Conservation (phyloP, 2,888 invertebrate species). For the Leucoma salicis region DNA sequence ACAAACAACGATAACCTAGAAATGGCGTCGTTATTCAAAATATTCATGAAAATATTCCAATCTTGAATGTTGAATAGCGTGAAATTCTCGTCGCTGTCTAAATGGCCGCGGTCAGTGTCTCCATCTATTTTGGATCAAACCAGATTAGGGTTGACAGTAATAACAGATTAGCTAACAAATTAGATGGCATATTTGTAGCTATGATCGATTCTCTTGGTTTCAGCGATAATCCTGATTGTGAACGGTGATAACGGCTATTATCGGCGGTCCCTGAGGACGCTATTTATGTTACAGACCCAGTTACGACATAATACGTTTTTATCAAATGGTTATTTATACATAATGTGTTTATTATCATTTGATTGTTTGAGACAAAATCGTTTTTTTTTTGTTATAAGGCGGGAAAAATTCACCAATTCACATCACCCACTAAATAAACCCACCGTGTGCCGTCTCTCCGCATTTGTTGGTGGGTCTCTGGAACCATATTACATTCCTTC, state of each 20-base stretch:
- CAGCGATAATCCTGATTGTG: background rate
- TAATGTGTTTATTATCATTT: too few relatives aligned
- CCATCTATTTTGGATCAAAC: conserved; percentile 11
- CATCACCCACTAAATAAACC: too few relatives aligned
- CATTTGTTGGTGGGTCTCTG: too few relatives aligned
- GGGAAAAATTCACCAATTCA: too few relatives aligned
- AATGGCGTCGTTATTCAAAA: conserved; percentile 28
- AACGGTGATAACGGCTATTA: background rate
- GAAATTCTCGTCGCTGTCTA: conserved; percentile 16
- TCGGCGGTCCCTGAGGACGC: background rate
- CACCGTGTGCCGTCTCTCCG: too few relatives aligned
- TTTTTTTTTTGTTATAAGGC: too few relatives aligned
- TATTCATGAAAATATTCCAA: conserved; percentile 35
- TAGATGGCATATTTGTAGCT: background rate
- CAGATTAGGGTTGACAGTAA: conserved; percentile 19
- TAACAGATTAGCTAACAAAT: conserved; percentile 6
- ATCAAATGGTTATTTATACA: background rate
- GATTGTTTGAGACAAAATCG: too few relatives aligned
- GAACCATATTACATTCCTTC: too few relatives aligned
- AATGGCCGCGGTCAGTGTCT: conserved; percentile 19
- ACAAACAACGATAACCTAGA: conserved; percentile 16
- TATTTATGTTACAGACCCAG: background rate
- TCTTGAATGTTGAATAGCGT: conserved; percentile 17
- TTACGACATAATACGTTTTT: background rate
- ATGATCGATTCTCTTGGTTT: background rate